Conservation (phyloP, 1,140 invertebrate genomes). For the Drosophila virilis region DNA sequence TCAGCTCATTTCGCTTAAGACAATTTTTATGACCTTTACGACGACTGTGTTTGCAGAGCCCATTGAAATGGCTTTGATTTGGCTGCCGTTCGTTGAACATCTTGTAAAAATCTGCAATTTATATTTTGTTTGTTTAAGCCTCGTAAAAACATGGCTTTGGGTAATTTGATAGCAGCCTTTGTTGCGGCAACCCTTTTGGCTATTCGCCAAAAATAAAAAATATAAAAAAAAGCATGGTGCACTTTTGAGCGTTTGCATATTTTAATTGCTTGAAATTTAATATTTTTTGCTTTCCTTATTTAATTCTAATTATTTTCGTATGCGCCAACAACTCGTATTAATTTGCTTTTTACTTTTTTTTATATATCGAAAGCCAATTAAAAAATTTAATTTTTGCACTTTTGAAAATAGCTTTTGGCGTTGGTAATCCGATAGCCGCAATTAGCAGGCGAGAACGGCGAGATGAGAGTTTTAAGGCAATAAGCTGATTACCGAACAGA, state of each 20-base stretch:
- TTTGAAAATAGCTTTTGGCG: slow-evolving; percentile 69
- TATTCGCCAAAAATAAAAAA: background rate
- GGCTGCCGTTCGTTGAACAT: slow-evolving; percentile 54
- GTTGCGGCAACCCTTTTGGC: slow-evolving; percentile 52
- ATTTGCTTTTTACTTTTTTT: slow-evolving; percentile 39
- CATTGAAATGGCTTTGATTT: slow-evolving; percentile 69
- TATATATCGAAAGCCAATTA: slow-evolving; percentile 72
- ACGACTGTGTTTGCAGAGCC: slow-evolving; percentile 74
- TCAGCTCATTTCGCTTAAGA: slow-evolving; percentile 64
- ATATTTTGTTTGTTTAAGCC: slow-evolving; percentile 68
- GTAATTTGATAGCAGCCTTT: slow-evolving; percentile 60
- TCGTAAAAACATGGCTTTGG: slow-evolving; percentile 52
- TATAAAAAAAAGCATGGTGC: slow-evolving; percentile 47
- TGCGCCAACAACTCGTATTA: slow-evolving; percentile 53
- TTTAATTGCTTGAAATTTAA: slow-evolving; percentile 82
- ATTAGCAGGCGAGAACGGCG: slow-evolving; percentile 50
- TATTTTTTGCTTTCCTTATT: slow-evolving; percentile 68
- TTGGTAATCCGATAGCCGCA: slow-evolving; percentile 72
- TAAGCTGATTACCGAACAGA: slow-evolving; percentile 60
- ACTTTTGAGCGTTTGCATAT: slow-evolving; percentile 61
- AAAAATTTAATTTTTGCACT: slow-evolving; percentile 77
- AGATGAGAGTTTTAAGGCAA: slow-evolving; percentile 51
- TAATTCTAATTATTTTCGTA: slow-evolving; percentile 78
- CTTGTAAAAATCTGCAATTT: slow-evolving; percentile 70
- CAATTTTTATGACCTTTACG: slow-evolving; percentile 76